These are phyloP conservation scores for Leptopilina syphax DNA, from an alignment of 2,888 invertebrate genomes.

Conservation along the genomic window DNA sequence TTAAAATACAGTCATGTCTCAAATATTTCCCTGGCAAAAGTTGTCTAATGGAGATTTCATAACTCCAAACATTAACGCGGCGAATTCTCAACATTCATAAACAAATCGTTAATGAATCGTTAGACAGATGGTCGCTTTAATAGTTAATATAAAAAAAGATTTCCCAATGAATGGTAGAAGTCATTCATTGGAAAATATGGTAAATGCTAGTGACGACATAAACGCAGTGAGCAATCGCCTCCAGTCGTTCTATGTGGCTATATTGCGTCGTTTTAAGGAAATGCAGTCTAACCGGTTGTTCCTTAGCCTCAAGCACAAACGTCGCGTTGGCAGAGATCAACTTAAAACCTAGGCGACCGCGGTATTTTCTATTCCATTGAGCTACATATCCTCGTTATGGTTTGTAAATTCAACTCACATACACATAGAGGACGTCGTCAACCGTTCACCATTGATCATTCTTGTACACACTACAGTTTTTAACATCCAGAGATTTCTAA, in stretches of 20 bases:
- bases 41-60: too few species aligned
- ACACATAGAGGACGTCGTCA: not conserved
- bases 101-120: constrained; percentile 9
- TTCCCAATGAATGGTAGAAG: constrained; percentile 8
- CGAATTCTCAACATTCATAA: not conserved
- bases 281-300: constrained; percentile 74
- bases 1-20: too few species aligned
- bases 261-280: constrained; percentile 67
- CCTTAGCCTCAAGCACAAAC: constrained; percentile 60
- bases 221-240: constrained; percentile 57
- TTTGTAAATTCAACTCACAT: not conserved
- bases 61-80: not conserved
- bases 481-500: constrained; percentile 2
- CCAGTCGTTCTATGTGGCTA: constrained; percentile 52
- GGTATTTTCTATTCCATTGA: constrained; percentile 49
- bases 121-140: not conserved
- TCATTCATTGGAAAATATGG: constrained; percentile 33
- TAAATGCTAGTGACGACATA: constrained; percentile 48
- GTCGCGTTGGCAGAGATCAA: constrained; percentile 49
- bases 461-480: constrained; percentile 1
- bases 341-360: constrained; percentile 45
- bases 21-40: too few species aligned
- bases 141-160: constrained; percentile 2
- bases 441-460: constrained; percentile 10
- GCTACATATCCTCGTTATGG: constrained; percentile 20